phyloP scores from a whole-genome alignment of 64 coral and sea anemone genomes.

The Pocillopora verrucosa region DNA sequence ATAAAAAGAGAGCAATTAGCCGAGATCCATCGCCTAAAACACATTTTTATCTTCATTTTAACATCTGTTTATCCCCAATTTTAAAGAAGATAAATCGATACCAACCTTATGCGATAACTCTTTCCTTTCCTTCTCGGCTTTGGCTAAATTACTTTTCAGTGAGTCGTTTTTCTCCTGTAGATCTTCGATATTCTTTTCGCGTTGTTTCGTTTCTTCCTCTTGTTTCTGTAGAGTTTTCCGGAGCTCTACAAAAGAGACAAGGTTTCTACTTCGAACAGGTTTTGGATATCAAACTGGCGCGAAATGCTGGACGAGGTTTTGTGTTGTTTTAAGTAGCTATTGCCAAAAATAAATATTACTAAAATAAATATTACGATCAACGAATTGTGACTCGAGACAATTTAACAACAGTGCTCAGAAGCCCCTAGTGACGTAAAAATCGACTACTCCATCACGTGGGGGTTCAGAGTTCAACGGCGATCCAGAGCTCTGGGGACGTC shows the following conservation, averaged over 20 bases:
- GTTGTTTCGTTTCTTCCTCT: slow-evolving; percentile 53
- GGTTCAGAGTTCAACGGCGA: no score
- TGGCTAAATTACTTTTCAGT: slow-evolving; percentile 56
- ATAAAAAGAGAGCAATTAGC: no score
- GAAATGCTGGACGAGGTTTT: not conserved
- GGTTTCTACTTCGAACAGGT: not conserved
- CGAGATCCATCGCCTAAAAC: no score
- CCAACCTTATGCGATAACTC: slow-evolving; percentile 69
- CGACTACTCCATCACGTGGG: no score
- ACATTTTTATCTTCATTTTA: not conserved
- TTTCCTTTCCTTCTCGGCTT: slow-evolving; percentile 54
- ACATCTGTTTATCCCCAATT: not conserved
- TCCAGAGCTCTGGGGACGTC: no score
- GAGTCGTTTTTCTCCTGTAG: slow-evolving; percentile 52
- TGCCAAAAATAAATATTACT: no score
- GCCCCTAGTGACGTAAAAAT: no score
- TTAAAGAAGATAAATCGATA: no score
- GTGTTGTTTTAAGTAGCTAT: not conserved
- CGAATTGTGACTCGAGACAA: no score
- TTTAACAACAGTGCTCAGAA: no score
- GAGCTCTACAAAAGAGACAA: slow-evolving; percentile 41
- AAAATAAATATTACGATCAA: no score
- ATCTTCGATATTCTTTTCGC: slow-evolving; percentile 70
- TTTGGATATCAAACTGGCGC: not conserved
- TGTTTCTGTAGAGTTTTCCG: slow-evolving; percentile 57